These are phyloP conservation scores for Capromys pilorides DNA, from an alignment of 2,797 vertebrate genomes.

Conservation along the genomic window DNA sequence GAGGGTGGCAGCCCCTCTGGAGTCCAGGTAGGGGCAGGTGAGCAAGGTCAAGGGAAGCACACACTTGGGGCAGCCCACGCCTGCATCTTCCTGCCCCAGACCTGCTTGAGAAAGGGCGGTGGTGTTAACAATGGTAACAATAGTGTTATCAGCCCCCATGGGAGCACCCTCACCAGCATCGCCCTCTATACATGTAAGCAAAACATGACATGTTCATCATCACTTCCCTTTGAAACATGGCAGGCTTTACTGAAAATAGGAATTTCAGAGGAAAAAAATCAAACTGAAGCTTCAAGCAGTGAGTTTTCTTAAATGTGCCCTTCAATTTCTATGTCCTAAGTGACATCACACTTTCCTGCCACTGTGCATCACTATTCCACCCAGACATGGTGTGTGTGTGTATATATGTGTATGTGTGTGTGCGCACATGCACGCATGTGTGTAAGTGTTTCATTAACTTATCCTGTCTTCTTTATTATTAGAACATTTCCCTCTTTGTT, in stretches of 20 bases:
- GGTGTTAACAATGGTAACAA: background rate
- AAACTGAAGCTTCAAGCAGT: background rate
- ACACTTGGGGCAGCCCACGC: too few relatives aligned
- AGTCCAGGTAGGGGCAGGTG: background rate
- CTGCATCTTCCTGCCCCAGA: background rate
- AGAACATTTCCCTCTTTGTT: slow-evolving; percentile 43
- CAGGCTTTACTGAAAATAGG: slow-evolving; percentile 41
- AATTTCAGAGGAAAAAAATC: background rate
- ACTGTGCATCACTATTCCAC: background rate
- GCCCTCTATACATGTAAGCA: background rate
- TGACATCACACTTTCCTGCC: background rate
- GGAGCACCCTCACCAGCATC: background rate
- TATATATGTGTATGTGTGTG: too few relatives aligned
- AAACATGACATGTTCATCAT: background rate
- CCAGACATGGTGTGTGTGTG: background rate
- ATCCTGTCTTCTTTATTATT: slow-evolving; percentile 11
- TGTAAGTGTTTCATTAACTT: slow-evolving; percentile 60
- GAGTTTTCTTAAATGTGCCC: background rate
- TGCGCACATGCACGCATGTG: background rate
- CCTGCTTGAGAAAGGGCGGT: background rate
- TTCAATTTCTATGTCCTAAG: background rate
- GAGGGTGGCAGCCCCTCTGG: background rate
- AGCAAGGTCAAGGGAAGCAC: background rate
- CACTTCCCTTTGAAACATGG: slow-evolving; percentile 1
- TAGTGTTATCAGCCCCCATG: background rate